A percentile compares a stretch with the other conserved stretches of the same genome.
These are phyloP conservation scores for Valencia hispanica DNA, from an alignment of 2,797 vertebrate genomes.

Conservation along the genomic window DNA sequence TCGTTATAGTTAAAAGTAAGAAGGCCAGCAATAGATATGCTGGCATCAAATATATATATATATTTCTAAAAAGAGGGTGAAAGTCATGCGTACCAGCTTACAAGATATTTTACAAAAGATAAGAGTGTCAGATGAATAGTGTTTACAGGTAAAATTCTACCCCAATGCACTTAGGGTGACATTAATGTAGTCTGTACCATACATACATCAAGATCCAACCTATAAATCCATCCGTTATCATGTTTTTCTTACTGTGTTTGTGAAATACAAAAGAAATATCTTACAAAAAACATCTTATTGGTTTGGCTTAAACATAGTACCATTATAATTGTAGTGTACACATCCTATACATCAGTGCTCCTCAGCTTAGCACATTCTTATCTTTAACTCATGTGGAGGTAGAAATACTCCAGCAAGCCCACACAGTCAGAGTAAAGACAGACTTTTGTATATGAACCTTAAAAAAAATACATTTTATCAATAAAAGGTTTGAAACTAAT, in stretches of 20 bases:
- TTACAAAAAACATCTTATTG: conserved; percentile 63
- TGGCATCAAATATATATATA: conserved; percentile 35
- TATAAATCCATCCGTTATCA: conserved; percentile 43
- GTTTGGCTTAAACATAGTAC: conserved; percentile 77
- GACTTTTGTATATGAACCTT: conserved; percentile 39
- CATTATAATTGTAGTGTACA: conserved; percentile 78
- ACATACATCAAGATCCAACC: conserved; percentile 45
- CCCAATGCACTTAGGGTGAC: conserved; percentile 63
- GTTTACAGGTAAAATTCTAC: conserved; percentile 58
- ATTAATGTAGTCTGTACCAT: conserved; percentile 67
- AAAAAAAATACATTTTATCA: conserved; percentile 17
- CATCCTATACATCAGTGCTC: conserved; percentile 79
- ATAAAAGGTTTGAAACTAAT: conserved; percentile 47
- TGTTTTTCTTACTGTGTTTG: conserved; percentile 54
- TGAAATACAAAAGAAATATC: conserved; percentile 58
- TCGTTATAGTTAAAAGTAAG: conserved; percentile 32
- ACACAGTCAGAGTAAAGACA: conserved; percentile 52
- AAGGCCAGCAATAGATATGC: conserved; percentile 35
- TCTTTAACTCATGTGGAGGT: conserved; percentile 73
- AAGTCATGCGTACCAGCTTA: conserved; percentile 55
- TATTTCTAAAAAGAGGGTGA: conserved; percentile 20
- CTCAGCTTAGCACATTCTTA: conserved; percentile 74
- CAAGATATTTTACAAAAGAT: conserved; percentile 42
- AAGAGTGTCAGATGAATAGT: conserved; percentile 64
- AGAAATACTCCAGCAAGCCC: conserved; percentile 76